These are phyloP conservation scores for Choloepus hoffmanni DNA, from an alignment of 2,113 vertebrate species.

Conservation along the genomic window DNA sequence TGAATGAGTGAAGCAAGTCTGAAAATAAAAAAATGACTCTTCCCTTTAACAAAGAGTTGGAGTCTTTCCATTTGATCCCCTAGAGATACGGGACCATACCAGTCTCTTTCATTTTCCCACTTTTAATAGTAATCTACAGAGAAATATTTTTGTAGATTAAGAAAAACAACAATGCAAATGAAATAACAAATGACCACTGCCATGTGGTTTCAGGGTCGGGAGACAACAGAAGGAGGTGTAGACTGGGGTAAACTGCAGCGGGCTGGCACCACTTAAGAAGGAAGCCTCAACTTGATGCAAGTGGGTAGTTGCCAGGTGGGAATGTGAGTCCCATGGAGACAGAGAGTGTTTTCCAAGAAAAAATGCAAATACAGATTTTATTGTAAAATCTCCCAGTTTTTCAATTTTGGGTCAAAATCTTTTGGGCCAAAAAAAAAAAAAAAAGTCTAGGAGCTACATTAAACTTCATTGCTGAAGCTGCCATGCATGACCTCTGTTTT, in stretches of 20 bases:
- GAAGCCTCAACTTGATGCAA: rapidly evolving
- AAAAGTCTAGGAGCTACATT: neutral
- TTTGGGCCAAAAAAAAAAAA: neutral
- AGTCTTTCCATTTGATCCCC: neutral
- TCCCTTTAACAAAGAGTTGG: neutral
- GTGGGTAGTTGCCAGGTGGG: neutral
- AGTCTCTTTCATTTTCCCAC: neutral
- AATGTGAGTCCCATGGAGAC: neutral
- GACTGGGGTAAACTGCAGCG: neutral
- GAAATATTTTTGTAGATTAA: slow-evolving; percentile 8
- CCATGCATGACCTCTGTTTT: neutral
- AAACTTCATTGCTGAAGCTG: neutral
- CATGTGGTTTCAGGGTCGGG: neutral
- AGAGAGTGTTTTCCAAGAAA: neutral
- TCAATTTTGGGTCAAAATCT: neutral
- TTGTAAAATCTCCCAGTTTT: neutral
- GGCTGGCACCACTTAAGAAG: rapidly evolving
- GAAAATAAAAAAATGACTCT: neutral
- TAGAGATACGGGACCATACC: neutral
- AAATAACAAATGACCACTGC: neutral
- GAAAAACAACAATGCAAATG: neutral
- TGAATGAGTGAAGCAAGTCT: neutral
- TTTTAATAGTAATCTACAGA: neutral
- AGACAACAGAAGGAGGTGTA: too few species aligned
- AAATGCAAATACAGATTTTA: neutral